Conservation (phyloP, 1,140 invertebrate species). For the Pogonognathellus flavescens region DNA sequence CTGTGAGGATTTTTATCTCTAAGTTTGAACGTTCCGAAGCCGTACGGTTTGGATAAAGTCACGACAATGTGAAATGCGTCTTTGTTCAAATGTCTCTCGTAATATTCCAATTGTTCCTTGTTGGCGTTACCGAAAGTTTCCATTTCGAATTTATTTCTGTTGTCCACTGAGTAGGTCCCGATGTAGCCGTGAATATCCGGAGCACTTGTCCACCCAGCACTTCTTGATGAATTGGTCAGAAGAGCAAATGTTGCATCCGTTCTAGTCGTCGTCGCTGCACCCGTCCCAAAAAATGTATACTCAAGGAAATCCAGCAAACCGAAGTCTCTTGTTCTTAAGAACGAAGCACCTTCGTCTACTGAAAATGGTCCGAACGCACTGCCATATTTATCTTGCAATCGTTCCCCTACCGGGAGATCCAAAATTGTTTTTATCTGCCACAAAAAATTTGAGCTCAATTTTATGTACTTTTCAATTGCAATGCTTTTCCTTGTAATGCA, state of each 20-base stretch:
- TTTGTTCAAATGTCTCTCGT: conserved; percentile 58
- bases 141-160: background rate
- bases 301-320: background rate
- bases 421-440: background rate
- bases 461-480: no score
- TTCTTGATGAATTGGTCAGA: background rate
- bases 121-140: background rate
- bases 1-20: background rate
- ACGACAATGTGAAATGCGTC: conserved; percentile 63
- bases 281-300: background rate
- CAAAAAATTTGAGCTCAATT: background rate
- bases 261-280: background rate
- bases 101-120: background rate
- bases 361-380: conserved; percentile 49
- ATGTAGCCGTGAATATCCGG: conserved; percentile 32
- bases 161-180: background rate
- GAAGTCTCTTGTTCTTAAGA: conserved; percentile 42
- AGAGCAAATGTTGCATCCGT: background rate
- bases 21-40: background rate
- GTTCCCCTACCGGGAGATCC: conserved; percentile 57
- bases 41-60: background rate
- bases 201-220: background rate
- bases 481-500: no score
- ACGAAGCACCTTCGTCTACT: conserved; percentile 52
- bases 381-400: conserved; percentile 57